phyloP scores from a whole-genome alignment of 2,797 vertebrate species.

The Coregonus ussuriensis region DNA sequence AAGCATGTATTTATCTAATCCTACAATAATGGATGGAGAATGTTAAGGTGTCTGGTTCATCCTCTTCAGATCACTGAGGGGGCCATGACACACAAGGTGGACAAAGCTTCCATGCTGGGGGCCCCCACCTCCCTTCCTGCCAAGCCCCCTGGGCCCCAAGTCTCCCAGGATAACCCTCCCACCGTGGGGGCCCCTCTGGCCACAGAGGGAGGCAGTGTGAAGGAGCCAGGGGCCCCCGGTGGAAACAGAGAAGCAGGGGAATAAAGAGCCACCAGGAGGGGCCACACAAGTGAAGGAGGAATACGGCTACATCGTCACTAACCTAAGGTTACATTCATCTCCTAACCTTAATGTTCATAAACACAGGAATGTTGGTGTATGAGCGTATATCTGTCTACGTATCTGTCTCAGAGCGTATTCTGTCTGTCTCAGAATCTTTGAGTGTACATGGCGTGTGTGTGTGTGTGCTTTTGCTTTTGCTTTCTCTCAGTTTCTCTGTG shows the following conservation, averaged over 20 bases:
- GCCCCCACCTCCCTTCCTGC: slow-evolving; percentile 7
- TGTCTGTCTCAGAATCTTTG: no score
- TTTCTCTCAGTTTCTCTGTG: no score
- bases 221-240: slow-evolving; percentile 2
- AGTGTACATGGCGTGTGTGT: background rate
- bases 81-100: no score
- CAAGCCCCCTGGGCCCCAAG: slow-evolving; percentile 11
- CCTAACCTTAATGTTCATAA: background rate
- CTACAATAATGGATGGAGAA: no score
- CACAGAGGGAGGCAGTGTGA: slow-evolving; percentile 25
- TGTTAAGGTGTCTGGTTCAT: no score
- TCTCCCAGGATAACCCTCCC: slow-evolving; percentile 12
- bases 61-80: no score
- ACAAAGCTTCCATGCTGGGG: slow-evolving; percentile 3
- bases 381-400: background rate
- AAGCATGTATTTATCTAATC: no score
- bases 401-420: no score
- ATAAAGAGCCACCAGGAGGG: background rate
- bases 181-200: slow-evolving; percentile 7
- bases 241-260: slow-evolving; percentile 20
- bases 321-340: slow-evolving; percentile 80
- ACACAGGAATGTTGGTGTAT: slow-evolving; percentile 13
- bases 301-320: slow-evolving; percentile 86
- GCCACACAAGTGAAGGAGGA: slow-evolving; percentile 56
- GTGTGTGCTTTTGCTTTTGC: no score